Evolutionary conservation across 2,888 invertebrate species (phyloP), one percentile per base, ranked within the genome.

Genomic region (Limnephilus lunatus): DNA sequence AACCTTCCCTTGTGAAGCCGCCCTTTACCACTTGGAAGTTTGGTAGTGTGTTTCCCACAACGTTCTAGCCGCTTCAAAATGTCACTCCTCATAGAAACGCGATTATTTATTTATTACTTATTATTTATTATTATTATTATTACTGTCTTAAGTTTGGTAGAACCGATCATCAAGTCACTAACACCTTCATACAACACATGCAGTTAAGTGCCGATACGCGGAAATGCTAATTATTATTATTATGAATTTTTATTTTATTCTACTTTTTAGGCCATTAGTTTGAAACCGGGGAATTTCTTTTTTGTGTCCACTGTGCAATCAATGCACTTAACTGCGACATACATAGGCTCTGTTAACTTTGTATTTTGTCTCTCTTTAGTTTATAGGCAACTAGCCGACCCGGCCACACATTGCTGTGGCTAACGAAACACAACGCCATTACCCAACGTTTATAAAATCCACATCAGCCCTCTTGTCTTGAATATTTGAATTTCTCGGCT

Each of bases 41-140:
- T 44, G 44, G 53, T 25, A 68, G 48, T n/a, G 48, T 48, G 86
- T 86, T 86, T 48, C 44, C 86, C 30, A 86, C 86, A 86, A 86
- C 85, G n/a, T 86, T 85, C n/a, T 11, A 35, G 86, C n/a, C 86
- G 35, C n/a, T 44, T 86, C 86, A 35, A 19, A 39, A 86, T 86
- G 48, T 86, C 86, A 44, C 39, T 19, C n/a, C 83, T 35, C 11
- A 32, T 32, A 31, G 25, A 30, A 25, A 83, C 35, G 39, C 25
- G 15, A 35, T 83, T 35, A 83, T 35, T 83, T 35, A 83, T 83
- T 86, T 44, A 86, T 86, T 14, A 44, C 5, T 44, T n/a, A 35
- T 86, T n/a, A 68, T 68, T 44, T 25, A 25, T 44, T 35, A 35
- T 35, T 35, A 2, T 53, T 53, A 68, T 68, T 68, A 19, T 68